Base-by-base conservation (phyloP, 2,888 invertebrate genomes). In the Caenorhabditis macrosperma region DNA sequence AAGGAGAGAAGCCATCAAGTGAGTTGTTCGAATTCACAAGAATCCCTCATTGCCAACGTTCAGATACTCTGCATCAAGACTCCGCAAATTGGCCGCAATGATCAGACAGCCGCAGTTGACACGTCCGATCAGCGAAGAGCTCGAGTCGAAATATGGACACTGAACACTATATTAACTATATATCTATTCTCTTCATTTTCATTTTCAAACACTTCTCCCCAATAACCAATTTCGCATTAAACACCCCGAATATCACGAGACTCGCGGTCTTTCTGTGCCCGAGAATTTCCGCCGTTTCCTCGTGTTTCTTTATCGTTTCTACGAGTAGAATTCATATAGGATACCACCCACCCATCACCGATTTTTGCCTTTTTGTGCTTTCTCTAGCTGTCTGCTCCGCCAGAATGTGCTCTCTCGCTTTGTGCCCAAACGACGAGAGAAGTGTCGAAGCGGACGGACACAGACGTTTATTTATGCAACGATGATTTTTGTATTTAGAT, bases 1-100 rank as follows among this genome's bases (percentile, higher is more conserved):
- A 92, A 95, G 96, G 91, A 93, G 97, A 35, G 96, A 97, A 91
- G 86, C 87, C 26, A 88, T 90, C 68, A 85, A 85, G 78, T 91
- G 81, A 76, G 82, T 84, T 6, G 2, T 35, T 74, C 30, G 17
- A 28, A 10, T n/a, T 57, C 20, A 4, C 24, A 35, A 24, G 3
- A 12, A 17, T 57, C 15, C 24, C 41, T 15, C 7, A 9, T 12
- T 22, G 9, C 35, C n/a, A 50, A 50, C 10, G 50, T 50, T n/a
- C 79, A 85, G 84, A 77, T 84, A 83, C 60, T 81, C 86, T 17
- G 80, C 84, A n/a, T 81, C 82, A 1, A 61, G 84, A 59, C 78
- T 86, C 48, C 83, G 84, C 41, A 86, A 86, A 75, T 78, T 82
- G 4, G 82, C 83, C 35, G 79, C 78, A n/a, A 77, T 85, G 75